phyloP scores from a whole-genome alignment of 2,797 vertebrate genomes.

The Emydoidea blandingii region DNA sequence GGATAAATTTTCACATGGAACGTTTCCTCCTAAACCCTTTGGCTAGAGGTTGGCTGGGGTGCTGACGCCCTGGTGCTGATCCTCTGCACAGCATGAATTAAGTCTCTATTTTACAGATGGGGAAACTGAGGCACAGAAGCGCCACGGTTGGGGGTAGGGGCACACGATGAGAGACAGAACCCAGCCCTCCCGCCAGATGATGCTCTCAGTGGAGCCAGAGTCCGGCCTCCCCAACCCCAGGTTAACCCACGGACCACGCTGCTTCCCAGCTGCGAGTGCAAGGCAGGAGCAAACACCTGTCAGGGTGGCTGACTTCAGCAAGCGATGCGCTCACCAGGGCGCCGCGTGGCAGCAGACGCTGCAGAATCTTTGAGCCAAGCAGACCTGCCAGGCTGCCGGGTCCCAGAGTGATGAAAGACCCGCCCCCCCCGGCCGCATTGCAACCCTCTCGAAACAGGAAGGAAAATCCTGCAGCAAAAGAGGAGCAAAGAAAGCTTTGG shows the following conservation, averaged over 20 bases:
- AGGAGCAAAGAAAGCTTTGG: background rate
- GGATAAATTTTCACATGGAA: background rate
- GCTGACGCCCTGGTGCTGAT: background rate
- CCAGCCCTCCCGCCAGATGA: rapidly evolving
- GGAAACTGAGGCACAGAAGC: background rate
- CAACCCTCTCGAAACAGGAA: background rate
- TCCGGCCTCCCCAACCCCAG: rapidly evolving
- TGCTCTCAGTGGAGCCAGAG: rapidly evolving
- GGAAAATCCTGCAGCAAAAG: background rate
- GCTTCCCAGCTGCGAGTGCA: rapidly evolving
- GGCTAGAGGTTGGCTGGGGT: background rate
- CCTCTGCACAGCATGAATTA: background rate
- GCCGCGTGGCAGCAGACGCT: background rate
- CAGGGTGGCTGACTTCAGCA: background rate
- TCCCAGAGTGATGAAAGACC: background rate
- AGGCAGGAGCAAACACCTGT: background rate
- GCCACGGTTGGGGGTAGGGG: background rate
- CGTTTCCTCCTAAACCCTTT: background rate
- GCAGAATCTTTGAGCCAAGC: background rate
- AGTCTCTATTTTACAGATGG: background rate
- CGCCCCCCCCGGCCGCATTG: rapidly evolving
- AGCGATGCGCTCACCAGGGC: rapidly evolving
- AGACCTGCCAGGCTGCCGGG: background rate
- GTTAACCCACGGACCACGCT: rapidly evolving
- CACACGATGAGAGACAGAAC: background rate